A percentile compares a stretch with the other conserved stretches of the same genome.
These are phyloP conservation scores for Pterocles orientalis DNA, from an alignment of 2,113 vertebrate species.

Conservation along the genomic window DNA sequence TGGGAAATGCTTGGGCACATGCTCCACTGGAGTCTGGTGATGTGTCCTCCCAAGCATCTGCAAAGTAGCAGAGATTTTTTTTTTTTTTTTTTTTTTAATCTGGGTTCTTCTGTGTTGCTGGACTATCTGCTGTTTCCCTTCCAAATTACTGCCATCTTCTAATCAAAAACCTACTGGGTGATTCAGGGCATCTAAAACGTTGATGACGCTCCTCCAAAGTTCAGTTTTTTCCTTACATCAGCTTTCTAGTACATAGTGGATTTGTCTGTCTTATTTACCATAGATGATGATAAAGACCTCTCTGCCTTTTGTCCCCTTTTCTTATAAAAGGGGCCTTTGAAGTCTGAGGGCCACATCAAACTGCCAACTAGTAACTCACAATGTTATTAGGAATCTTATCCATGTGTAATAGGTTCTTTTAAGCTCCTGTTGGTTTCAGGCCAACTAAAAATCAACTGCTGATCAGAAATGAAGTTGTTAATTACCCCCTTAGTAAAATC, in stretches of 20 bases:
- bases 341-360: slow-evolving; percentile 28
- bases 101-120: not conserved
- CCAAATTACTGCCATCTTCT: not conserved
- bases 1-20: not conserved
- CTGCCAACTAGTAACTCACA: not conserved
- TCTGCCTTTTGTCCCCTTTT: not conserved
- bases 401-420: not conserved
- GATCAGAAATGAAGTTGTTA: slow-evolving; percentile 29
- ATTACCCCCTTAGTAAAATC: slow-evolving; percentile 5
- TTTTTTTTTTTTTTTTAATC: not conserved
- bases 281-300: slow-evolving; percentile 17
- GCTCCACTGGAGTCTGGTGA: rapidly evolving
- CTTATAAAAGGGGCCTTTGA: slow-evolving; percentile 31
- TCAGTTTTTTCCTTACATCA: slow-evolving; percentile 22
- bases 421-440: not conserved
- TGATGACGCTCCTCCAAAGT: slow-evolving; percentile 13
- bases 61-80: not conserved
- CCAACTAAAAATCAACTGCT: slow-evolving; percentile 47
- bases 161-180: not conserved
- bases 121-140: not conserved
- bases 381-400: slow-evolving; percentile 4
- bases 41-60: not conserved
- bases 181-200: not conserved
- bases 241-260: not conserved
- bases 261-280: slow-evolving; percentile 13